phyloP scores from a whole-genome alignment of 1,140 invertebrate genomes.

The Pissodes strobi region DNA sequence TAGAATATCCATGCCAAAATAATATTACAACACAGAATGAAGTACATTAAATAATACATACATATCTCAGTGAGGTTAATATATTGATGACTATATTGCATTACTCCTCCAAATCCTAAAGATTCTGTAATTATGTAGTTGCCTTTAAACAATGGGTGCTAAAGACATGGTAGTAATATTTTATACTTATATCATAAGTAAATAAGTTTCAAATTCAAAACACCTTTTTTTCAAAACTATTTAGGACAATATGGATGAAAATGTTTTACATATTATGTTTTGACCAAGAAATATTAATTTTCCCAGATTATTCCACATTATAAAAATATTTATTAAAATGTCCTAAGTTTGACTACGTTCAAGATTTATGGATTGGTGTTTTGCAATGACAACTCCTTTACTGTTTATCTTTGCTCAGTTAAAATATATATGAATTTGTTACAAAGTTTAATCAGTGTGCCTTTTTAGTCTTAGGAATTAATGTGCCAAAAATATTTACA shows the following conservation, averaged over 20 bases:
- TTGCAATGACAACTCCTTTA: not conserved
- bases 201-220: not conserved
- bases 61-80: not conserved
- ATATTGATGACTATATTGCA: not conserved
- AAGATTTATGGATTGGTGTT: too few species aligned
- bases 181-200: not conserved
- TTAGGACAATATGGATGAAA: too few species aligned
- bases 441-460: slow-evolving; percentile 33
- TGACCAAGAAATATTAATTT: too few species aligned
- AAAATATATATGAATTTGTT: slow-evolving; percentile 16
- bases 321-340: too few species aligned
- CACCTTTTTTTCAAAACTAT: too few species aligned
- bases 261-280: too few species aligned
- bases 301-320: too few species aligned
- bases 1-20: slow-evolving; percentile 18
- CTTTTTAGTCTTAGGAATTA: slow-evolving; percentile 24
- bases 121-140: slow-evolving; percentile 21
- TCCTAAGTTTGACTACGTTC: too few species aligned
- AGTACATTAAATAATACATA: not conserved
- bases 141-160: slow-evolving; percentile 24
- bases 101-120: not conserved
- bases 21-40: not conserved
- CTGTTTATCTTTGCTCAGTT: slow-evolving; percentile 9
- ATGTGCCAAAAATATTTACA: slow-evolving; percentile 36
- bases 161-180: not conserved